These are phyloP conservation scores for Furcifer pardalis DNA, from an alignment of 2,797 vertebrate genomes.

Conservation along the genomic window DNA sequence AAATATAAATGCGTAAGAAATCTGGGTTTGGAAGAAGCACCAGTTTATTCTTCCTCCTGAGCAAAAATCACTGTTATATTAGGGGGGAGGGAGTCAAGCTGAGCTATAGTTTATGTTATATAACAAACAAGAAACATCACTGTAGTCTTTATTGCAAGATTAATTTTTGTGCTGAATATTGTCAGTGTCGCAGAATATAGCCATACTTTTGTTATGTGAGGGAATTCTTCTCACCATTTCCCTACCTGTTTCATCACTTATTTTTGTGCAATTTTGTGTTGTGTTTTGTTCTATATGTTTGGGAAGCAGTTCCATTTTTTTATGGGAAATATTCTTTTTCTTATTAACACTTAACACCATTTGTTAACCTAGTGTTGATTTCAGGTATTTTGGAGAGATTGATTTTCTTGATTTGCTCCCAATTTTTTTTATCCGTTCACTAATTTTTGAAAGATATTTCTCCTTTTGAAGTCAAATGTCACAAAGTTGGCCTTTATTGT, in stretches of 20 bases:
- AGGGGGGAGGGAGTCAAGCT: not conserved
- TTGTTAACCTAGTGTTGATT: not conserved
- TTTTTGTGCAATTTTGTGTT: not conserved
- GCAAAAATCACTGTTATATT: not conserved
- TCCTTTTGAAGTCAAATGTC: not conserved
- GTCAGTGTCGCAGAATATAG: not conserved
- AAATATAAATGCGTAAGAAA: not conserved
- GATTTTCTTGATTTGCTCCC: not conserved
- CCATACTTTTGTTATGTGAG: not conserved
- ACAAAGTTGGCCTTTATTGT: not conserved
- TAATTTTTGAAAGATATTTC: not conserved
- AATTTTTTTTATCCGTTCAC: not conserved
- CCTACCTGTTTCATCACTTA: not conserved
- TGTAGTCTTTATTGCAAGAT: not conserved
- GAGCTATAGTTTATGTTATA: not conserved
- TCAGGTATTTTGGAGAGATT: not conserved
- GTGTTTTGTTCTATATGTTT: not conserved
- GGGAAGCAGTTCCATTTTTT: not conserved
- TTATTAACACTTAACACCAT: not conserved
- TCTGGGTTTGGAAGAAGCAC: not conserved
- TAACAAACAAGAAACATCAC: not conserved
- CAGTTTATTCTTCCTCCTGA: not conserved
- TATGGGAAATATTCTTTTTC: not conserved
- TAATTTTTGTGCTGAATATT: not conserved
- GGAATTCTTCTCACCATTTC: not conserved